phyloP scores from a whole-genome alignment of 1,140 invertebrate species.

The Brachionus manjavacas region DNA sequence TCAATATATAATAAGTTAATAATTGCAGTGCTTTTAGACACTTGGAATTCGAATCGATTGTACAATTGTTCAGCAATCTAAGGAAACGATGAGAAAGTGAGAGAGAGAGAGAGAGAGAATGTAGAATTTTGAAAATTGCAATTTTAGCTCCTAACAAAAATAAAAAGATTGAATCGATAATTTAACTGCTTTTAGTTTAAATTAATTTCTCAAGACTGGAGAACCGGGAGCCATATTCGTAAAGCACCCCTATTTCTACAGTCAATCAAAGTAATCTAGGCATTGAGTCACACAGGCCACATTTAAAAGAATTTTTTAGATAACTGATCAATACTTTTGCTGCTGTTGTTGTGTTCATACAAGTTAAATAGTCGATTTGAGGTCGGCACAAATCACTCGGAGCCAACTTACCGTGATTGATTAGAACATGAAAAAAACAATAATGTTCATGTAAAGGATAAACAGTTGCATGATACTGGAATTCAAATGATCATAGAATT shows the following conservation, averaged over 20 bases:
- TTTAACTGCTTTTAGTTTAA: background rate
- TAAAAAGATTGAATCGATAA: background rate
- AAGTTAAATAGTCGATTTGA: background rate
- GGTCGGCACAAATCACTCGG: constrained; percentile 4
- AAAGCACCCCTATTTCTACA: background rate
- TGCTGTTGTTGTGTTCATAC: background rate
- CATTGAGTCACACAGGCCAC: too few relatives aligned
- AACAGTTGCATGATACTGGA: constrained; percentile 27
- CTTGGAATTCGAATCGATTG: background rate
- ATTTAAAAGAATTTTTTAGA: too few relatives aligned
- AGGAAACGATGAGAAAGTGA: background rate
- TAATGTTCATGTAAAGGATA: constrained; percentile 37
- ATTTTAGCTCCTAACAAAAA: background rate
- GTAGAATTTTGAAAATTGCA: background rate
- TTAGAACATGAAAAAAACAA: constrained; percentile 29
- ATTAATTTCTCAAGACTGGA: background rate
- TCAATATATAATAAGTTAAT: background rate
- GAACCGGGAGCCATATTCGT: background rate
- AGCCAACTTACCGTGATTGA: constrained; percentile 32
- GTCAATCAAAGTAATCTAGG: too few relatives aligned
- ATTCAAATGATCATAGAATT: background rate
- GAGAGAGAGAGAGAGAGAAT: background rate
- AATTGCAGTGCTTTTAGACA: background rate
- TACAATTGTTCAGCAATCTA: background rate
- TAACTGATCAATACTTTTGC: too few relatives aligned